Base-by-base conservation (phyloP, 2,797 vertebrate species). In the Lepidocolaptes lacrymiger region DNA sequence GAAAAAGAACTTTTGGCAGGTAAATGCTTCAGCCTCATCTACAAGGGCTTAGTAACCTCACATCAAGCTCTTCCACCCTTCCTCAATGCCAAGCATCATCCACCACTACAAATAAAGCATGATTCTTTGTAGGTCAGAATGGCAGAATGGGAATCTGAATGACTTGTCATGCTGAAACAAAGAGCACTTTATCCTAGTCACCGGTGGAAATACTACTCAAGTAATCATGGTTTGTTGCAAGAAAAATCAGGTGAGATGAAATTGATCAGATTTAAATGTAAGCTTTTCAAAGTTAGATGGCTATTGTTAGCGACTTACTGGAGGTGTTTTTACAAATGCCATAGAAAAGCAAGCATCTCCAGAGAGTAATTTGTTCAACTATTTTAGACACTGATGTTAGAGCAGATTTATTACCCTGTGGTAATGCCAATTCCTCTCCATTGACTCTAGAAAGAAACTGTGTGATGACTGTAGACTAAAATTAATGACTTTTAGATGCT, bases 111-210 rank as follows among this genome's bases (percentile, higher is more conserved):
- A 93, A 81, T 90, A 91, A 81, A 66, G 34, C 32, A 88, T 86
- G 73, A 56, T 59, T 93, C 62, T 83, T 79, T 63, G 39, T 56
- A 64, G 66, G 58, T 56, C 36, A 59, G 76, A 56, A 63, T 27
- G 27, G 32, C n/a, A 95, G 59, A 88, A 94, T 27, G 23, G 36
- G 75, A 91, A 64, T 55, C 39, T 58, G 79, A 92, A 85, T 37
- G 46, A 89, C 92, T 73, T 91, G 58, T 78, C 63, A 85, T 12
- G 28, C 49, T 90, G 93, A 95, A 96, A 94, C 88, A 94, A 92
- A 94, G 73, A 84, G 46, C 58, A 52, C 14, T 72, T 66, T 77
- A 55, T 64, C 20, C 11, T 55, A 62, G 85, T 81, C 54, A 81
- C n/a, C 0, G 0, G 46, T 76, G 48, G 82, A 88, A 89, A 91